Conservation (phyloP, 2,113 vertebrate species). For the Alaudala cheleensis region DNA sequence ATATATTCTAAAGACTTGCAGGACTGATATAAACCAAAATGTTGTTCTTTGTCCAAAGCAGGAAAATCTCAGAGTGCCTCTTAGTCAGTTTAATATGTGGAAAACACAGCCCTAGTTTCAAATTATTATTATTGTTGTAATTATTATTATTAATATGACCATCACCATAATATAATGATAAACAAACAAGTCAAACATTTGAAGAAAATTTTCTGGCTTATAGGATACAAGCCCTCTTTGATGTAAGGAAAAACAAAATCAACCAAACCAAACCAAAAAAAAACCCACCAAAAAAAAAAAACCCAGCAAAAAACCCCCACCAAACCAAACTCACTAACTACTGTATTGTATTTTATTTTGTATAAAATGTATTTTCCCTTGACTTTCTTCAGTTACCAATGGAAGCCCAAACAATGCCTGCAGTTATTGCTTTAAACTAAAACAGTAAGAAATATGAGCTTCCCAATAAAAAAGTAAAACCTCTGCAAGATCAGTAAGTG, state of each 20-base stretch:
- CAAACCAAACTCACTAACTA: neutral
- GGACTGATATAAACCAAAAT: neutral
- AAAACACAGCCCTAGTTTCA: neutral
- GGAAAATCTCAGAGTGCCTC: neutral
- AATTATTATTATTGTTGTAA: neutral
- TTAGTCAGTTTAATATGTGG: neutral
- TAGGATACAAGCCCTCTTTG: rapidly evolving
- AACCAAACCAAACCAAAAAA: rapidly evolving
- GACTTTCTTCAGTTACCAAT: neutral
- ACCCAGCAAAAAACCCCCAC: neutral
- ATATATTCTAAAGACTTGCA: neutral
- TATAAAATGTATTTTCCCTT: neutral
- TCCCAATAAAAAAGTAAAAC: neutral
- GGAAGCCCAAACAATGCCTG: neutral
- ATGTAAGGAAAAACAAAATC: neutral
- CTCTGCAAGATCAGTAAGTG: neutral
- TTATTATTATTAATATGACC: too few relatives aligned
- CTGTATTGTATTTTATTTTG: neutral
- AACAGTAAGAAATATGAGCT: neutral
- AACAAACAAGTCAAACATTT: neutral
- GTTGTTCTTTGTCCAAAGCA: neutral
- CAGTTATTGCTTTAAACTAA: neutral
- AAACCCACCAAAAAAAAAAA: neutral
- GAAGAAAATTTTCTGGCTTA: neutral
- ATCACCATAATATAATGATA: neutral